Evolutionary conservation across 2,797 vertebrate species (phyloP).

Genomic region (Molossus molossus): DNA sequence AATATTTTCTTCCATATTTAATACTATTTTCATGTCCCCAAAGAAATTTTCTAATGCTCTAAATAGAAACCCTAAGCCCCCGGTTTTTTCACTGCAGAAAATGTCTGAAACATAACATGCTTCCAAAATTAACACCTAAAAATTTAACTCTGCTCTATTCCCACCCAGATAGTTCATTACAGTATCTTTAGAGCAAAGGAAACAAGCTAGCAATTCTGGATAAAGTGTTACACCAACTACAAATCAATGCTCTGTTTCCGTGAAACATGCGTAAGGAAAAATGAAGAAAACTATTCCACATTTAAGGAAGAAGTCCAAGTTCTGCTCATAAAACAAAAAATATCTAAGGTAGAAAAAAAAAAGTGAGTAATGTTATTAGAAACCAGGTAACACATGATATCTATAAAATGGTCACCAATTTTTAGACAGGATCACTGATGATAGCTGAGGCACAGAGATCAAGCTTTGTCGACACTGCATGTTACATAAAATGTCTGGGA

Average conservation of each 20-base stretch:
- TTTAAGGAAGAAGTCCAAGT: neutral
- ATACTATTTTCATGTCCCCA: neutral
- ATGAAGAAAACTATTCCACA: neutral
- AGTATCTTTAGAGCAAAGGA: neutral
- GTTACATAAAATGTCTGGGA: neutral
- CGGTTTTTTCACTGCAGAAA: neutral
- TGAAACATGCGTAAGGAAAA: neutral
- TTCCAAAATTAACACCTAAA: constrained; percentile 8
- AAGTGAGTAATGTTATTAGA: neutral
- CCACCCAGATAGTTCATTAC: neutral
- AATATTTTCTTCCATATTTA: constrained; percentile 47
- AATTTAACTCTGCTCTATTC: constrained; percentile 29
- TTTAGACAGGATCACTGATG: neutral
- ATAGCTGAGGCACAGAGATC: neutral
- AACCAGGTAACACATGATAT: neutral
- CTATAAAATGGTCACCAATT: neutral
- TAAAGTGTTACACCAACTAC: neutral
- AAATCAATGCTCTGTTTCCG: neutral
- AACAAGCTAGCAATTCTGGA: neutral
- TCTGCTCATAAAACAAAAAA: constrained; percentile 37
- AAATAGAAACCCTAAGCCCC: constrained; percentile 4
- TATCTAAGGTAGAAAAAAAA: neutral
- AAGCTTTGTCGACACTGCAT: neutral
- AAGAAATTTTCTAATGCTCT: constrained; percentile 51
- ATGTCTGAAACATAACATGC: constrained; percentile 39